Base-by-base conservation (phyloP, 2,113 vertebrate genomes). In the Leptobrachium leishanense region DNA sequence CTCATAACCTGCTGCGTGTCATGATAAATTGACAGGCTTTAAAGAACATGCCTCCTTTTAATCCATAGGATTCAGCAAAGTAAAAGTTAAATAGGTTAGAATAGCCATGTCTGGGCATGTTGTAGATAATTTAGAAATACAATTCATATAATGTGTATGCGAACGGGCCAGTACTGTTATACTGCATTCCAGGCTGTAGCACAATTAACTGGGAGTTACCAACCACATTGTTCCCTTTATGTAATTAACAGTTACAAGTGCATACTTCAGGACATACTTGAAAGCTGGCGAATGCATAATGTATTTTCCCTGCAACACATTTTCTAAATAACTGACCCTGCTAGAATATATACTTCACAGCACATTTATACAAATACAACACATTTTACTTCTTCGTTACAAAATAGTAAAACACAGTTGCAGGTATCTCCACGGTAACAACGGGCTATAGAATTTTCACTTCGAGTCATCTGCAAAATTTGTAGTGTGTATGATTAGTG, bases 21-120 rank as follows among this genome's bases (percentile, higher is more conserved):
- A 68, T 40, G 43, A 57, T 65, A 50, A 68, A 43, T 55, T 68
- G 43, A 62, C 54, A 68, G 64, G 64, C 42, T 68, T 80, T 74
- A 74, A 40, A 50, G 55, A 15, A 67, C 54, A 57, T 80, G 53
- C 41, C 70, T 59, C 50, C 44, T 39, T 54, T 31, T 81, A 74
- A 81, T 74, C 78, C 65, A 41, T 41, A 68, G 1, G 53, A 74
- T 74, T 59, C 46, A 10, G 15, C 64, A 73, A n/a, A 74, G 11
- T 41, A 20, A 46, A 53, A 44, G 41, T 53, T 12, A 62, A 81
- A 68, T 42, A 74, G 59, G 54, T 55, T 5, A 55, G 20, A 31
- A 31, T 31, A 31, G 71, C 62, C 78, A 81, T 64, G 78, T 66
- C 71, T n/a, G 20, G 66, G 64, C 78, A 68, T 39, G 78, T 66